A percentile compares a stretch with the other conserved stretches of the same genome.
These are phyloP conservation scores for Beris chalybata DNA, from an alignment of 2,888 invertebrate species.

Conservation along the genomic window DNA sequence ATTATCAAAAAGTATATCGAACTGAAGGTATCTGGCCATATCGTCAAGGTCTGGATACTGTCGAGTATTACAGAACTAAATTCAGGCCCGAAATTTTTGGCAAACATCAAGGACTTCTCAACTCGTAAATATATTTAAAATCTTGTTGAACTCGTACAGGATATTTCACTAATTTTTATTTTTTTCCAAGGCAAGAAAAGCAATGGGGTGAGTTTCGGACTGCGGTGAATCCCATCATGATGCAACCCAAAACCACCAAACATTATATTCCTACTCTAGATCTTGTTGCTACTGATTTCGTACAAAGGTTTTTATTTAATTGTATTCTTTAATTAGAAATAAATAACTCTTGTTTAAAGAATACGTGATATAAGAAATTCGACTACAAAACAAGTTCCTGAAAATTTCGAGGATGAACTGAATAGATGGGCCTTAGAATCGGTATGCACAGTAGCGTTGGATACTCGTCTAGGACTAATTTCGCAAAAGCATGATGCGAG, in stretches of 20 bases:
- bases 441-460: conserved; percentile 54
- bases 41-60: conserved; percentile 54
- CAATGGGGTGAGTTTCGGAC: conserved; percentile 68
- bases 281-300: conserved; percentile 56
- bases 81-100: conserved; percentile 52
- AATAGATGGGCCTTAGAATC: conserved; percentile 64
- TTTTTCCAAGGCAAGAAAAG: conserved; percentile 61
- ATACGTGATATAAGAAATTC: conserved; percentile 50
- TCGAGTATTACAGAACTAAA: conserved; percentile 54
- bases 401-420: conserved; percentile 58
- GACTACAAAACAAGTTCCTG: conserved; percentile 50
- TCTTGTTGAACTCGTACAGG: background rate
- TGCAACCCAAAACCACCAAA: conserved; percentile 64
- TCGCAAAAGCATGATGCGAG: conserved; percentile 34
- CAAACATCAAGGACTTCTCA: conserved; percentile 47
- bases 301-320: conserved; percentile 45
- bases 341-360: conserved; percentile 43
- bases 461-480: conserved; percentile 50
- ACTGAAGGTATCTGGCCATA: conserved; percentile 58
- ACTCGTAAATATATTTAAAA: conserved; percentile 44
- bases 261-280: conserved; percentile 59
- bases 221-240: conserved; percentile 67
- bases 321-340: background rate
- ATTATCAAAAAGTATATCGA: conserved; percentile 57
- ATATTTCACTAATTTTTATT: conserved; percentile 36